Base-by-base conservation (phyloP, 2,797 vertebrate genomes). In the Myotis pilosus region DNA sequence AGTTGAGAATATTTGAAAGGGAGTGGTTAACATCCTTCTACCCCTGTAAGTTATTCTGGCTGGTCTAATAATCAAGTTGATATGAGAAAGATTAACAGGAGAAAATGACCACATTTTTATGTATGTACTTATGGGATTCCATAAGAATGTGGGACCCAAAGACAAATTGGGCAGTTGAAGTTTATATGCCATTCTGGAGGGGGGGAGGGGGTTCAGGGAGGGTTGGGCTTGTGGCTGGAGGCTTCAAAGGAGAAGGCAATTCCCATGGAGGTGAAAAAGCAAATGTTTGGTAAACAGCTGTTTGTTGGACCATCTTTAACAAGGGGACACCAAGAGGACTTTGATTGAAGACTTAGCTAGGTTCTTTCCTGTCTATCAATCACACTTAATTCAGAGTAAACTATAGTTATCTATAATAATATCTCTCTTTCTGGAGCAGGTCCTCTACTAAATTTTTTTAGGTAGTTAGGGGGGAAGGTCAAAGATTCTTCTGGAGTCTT, bases 1-100 rank as follows among this genome's bases (percentile, higher is more conserved):
- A 81, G 16, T 87, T 89, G 72, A 93, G 51, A 69, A n/a, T 71
- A 87, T 80, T 72, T 89, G 66, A 87, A 91, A 81, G 38, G 76
- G 6, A 72, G 33, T 92, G 23, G 23, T 62, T 93, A 78, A 51
- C 33, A 22, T 76, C 8, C 7, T 66, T 49, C 30, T 47, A 66
- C 41, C 12, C 28, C n/a, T 64, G 19, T 66, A 47, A 64, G 2
- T 66, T 82, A 36, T 80, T 80, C 30, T 66, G 30, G 19, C 44
- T 66, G 30, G 30, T 66, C 30, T 66, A 83, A 83, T 49, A 66
- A 83, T 83, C 30, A 82, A 49, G 33, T 66, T 25, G 44, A 33
- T 19, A 33, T 17, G 30, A 33, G 60, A 83, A 44, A n/a, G 60
- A 83, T 33, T 23, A 83, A 49, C 30, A 49, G 60, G 80, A 83